Evolutionary conservation across 1,140 invertebrate genomes (phyloP), one percentile per base, ranked within the genome.

Genomic region (Andricus grossulariae): DNA sequence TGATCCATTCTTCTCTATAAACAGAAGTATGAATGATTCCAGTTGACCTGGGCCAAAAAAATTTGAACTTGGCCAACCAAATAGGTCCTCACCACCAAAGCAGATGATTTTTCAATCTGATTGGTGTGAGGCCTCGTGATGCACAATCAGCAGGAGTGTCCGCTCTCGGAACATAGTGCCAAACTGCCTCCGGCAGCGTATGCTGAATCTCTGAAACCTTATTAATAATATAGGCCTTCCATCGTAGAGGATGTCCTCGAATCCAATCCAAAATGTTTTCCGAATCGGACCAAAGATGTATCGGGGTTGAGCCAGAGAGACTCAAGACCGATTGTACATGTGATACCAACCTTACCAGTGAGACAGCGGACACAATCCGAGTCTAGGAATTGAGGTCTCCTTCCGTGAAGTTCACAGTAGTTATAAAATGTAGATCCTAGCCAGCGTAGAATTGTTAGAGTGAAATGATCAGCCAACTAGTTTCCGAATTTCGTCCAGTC

Each of bases 341-440:
- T n/a, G n/a, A n/a, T n/a, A n/a, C n/a, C n/a, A n/a, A n/a, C n/a
- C n/a, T n/a, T n/a, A n/a, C n/a, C 5, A 77, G 25, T 1, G 73
- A 19, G 8, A 73, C 39, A 1, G 71, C 52, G 19, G 71, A 15
- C 55, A 49, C 21, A 77, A 21, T n/a, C 73, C 72, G 6, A 77
- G 71, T 12, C 76, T 16, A 55, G 76, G 76, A 52, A 77, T 77
- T 15, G 78, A 72, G 11, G 73, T 19, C 15, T 18, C 15, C 32
- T 76, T 73, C 54, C 54, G 11, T 55, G n/a, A 5, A 55, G 11
- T 55, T 55, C n/a, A 5, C n/a, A 2, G 11, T 19, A 4, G 19
- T 5, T 13, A 7, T 13, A 18, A 55, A 18, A 3, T 5, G 54
- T 18, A 18, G 19, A 11, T 10, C n/a, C 13, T 2, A 19, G n/a